Base-by-base conservation (phyloP, 2,888 invertebrate species). In the Dicranocentrus wangi region DNA sequence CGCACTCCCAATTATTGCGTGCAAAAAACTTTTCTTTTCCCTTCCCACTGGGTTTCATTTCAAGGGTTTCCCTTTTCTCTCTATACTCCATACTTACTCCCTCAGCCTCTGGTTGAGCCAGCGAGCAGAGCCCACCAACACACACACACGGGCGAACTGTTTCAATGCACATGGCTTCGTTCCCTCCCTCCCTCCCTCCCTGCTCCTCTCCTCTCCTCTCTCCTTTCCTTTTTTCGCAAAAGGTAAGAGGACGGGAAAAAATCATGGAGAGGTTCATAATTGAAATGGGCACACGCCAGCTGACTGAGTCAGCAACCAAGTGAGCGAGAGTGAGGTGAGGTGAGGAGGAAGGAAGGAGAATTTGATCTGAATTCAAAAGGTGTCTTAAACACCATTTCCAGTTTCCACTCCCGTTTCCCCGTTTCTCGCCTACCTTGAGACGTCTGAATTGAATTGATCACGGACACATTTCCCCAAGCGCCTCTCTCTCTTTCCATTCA, bases 301-400 rank as follows among this genome's bases (percentile, higher is more conserved):
- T 25, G 15, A 25, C 27, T 25, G 15, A 25, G n/a, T n/a, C 7
- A 8, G 39, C 39, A 13, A 39, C 13, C 39, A 39, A 39, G 39
- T 39, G 39, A 8, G 39, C 7, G n/a, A 8, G 39, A 8, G 7
- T 39, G 25, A 65, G 65, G 23, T 13, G 17, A 47, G 15, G 47
- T 5, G 5, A 19, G 55, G 25, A n/a, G n/a, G 17, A 47, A 17
- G 15, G 47, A 10, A n/a, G 47, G 7, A 13, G 3, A 47, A 61
- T 27, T 73, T 51, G 28, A 51, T 73, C 32, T 51, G 65, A 65
- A 73, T 73, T 73, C 73, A 53, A 65, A 53, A 63, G 63, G 65
- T 73, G 73, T 73, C 17, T 47, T 15, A 5, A 47, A 47, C 5
- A 5, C 47, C 47, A 47, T 47, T 47, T 47, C 47, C 47, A 47